Evolutionary conservation across 1,140 invertebrate species (phyloP).

Genomic region (Euglossa dilemma): DNA sequence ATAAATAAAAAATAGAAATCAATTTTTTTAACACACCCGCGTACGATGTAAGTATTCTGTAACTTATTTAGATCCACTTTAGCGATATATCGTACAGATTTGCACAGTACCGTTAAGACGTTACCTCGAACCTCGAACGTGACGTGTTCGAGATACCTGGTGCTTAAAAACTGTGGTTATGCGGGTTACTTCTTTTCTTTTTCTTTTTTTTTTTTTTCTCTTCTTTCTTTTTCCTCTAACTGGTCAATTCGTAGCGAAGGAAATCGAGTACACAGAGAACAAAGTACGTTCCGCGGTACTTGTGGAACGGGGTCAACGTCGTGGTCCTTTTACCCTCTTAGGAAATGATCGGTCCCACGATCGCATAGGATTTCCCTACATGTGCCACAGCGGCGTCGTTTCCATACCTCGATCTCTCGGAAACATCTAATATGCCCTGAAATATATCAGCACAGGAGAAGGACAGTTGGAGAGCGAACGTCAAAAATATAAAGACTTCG

Average conservation of each 20-base stretch:
- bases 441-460: slow-evolving; percentile 34
- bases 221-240: neutral
- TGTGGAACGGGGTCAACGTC: slow-evolving; percentile 31
- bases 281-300: slow-evolving; percentile 34
- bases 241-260: slow-evolving; percentile 26
- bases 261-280: slow-evolving; percentile 9
- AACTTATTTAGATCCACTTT: neutral
- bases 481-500: neutral
- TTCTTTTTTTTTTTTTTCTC: no score
- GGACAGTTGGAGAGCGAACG: neutral
- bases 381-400: neutral
- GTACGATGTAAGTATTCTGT: neutral
- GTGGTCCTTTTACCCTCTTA: slow-evolving; percentile 16
- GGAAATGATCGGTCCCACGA: slow-evolving; percentile 13
- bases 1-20: no score
- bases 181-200: neutral
- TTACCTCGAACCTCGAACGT: neutral
- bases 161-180: neutral
- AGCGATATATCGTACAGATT: neutral
- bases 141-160: neutral
- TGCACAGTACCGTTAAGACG: no score
- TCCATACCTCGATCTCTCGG: slow-evolving; percentile 14
- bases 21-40: neutral
- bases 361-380: slow-evolving; percentile 37
- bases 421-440: slow-evolving; percentile 55